Percentiles rank a stretch among this genome's conserved stretches.
These are phyloP conservation scores for Sebastes reedi DNA, from an alignment of 2,797 vertebrate species.

Conservation along the genomic window DNA sequence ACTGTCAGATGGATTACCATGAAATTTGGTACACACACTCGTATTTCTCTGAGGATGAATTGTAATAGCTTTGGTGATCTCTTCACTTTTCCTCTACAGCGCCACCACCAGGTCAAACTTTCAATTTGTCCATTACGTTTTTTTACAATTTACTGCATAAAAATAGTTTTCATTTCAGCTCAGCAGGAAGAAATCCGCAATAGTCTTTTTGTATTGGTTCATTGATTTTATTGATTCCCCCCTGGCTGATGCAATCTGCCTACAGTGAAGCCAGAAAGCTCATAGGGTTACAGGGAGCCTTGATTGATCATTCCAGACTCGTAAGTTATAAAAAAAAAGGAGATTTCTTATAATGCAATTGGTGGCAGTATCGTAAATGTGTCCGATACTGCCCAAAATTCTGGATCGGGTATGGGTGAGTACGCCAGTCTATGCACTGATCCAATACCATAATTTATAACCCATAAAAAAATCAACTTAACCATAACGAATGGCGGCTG, in stretches of 20 bases:
- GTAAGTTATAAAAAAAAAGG: too few relatives aligned
- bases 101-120: not conserved
- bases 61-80: not conserved
- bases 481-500: not conserved
- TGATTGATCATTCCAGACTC: too few relatives aligned
- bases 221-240: not conserved
- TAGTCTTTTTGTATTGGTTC: not conserved
- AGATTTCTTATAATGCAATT: too few relatives aligned
- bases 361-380: too few relatives aligned
- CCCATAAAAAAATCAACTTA: too few relatives aligned
- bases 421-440: too few relatives aligned
- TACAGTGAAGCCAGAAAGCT: not conserved
- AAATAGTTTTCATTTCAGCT: too few relatives aligned
- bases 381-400: too few relatives aligned
- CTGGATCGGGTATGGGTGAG: too few relatives aligned
- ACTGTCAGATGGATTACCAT: too few relatives aligned
- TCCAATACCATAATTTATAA: too few relatives aligned
- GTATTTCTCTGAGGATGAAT: not conserved
- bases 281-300: not conserved
- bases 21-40: not conserved
- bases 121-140: not conserved
- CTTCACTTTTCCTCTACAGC: not conserved
- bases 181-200: accelerated
- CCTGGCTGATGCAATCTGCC: not conserved
- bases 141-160: not conserved